Conservation (phyloP, 2,113 vertebrate genomes). For the Sigmodon hispidus region DNA sequence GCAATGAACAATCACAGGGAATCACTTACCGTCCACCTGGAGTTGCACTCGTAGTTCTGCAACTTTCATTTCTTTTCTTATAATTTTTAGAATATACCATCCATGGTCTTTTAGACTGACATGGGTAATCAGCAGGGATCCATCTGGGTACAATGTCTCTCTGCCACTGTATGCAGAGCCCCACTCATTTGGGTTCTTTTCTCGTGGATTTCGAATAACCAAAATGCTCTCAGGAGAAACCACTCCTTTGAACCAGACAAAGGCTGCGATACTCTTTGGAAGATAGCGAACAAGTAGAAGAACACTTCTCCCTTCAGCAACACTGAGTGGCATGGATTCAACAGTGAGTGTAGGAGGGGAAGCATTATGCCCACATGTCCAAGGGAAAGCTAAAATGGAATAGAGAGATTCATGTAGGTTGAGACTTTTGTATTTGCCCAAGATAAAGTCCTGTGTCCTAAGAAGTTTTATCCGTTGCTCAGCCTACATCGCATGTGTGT, state of each 20-base stretch:
- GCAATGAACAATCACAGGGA: background rate
- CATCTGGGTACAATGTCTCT: background rate
- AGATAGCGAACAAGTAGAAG: background rate
- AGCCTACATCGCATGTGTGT: rapidly evolving
- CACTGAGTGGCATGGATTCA: rapidly evolving
- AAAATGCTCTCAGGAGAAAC: rapidly evolving
- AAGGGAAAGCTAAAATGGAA: background rate
- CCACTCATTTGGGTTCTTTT: rapidly evolving
- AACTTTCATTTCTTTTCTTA: background rate
- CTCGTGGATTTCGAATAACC: rapidly evolving
- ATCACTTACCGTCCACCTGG: background rate
- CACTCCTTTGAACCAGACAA: background rate
- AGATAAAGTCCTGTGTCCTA: background rate
- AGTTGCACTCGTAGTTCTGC: background rate
- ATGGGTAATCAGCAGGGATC: conserved; percentile 30
- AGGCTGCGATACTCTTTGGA: rapidly evolving
- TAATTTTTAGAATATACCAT: background rate
- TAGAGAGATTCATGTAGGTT: background rate
- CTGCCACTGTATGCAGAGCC: background rate
- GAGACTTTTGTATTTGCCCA: background rate
- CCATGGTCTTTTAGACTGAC: background rate
- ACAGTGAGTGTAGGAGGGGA: background rate
- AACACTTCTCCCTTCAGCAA: background rate
- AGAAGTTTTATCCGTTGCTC: too few relatives aligned
- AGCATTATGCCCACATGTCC: background rate